Evolutionary conservation across 2,888 invertebrate genomes (phyloP).

Genomic region (Tryphoninae sp.): DNA sequence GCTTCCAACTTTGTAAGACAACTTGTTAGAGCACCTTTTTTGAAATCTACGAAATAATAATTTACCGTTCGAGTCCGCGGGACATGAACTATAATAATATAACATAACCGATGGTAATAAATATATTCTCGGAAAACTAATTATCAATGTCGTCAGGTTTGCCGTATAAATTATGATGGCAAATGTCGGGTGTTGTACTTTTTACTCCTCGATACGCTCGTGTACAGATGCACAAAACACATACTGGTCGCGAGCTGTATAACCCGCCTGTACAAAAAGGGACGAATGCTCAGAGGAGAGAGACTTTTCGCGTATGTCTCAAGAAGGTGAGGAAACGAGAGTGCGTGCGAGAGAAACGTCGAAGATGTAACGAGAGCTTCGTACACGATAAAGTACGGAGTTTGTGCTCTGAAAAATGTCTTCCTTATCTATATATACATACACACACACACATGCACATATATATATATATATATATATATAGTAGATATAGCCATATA

Average conservation of each 20-base stretch:
- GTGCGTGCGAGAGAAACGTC: slow-evolving; percentile 41
- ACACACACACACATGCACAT: no score
- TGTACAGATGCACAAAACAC: slow-evolving; percentile 45
- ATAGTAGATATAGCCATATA: neutral
- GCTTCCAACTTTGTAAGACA: neutral
- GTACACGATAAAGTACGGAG: slow-evolving; percentile 48
- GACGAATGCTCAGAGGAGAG: slow-evolving; percentile 17
- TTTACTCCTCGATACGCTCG: neutral
- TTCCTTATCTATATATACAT: slow-evolving; percentile 18
- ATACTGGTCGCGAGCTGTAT: slow-evolving; percentile 31
- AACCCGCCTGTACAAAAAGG: slow-evolving; percentile 41
- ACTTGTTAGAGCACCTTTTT: neutral
- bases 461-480: slow-evolving; percentile 5
- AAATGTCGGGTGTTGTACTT: slow-evolving; percentile 24
- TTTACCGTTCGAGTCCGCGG: neutral
- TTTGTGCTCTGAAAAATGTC: slow-evolving; percentile 17
- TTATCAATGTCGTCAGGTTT: slow-evolving; percentile 42
- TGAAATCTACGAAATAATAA: neutral
- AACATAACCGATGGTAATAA: slow-evolving; percentile 14
- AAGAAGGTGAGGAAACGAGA: slow-evolving; percentile 44
- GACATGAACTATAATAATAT: neutral
- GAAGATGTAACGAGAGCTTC: slow-evolving; percentile 52
- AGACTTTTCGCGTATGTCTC: slow-evolving; percentile 9
- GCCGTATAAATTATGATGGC: slow-evolving; percentile 21
- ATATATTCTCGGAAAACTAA: slow-evolving; percentile 40